Conservation (phyloP, 2,888 invertebrate species). For the Keiferia lycopersicella region DNA sequence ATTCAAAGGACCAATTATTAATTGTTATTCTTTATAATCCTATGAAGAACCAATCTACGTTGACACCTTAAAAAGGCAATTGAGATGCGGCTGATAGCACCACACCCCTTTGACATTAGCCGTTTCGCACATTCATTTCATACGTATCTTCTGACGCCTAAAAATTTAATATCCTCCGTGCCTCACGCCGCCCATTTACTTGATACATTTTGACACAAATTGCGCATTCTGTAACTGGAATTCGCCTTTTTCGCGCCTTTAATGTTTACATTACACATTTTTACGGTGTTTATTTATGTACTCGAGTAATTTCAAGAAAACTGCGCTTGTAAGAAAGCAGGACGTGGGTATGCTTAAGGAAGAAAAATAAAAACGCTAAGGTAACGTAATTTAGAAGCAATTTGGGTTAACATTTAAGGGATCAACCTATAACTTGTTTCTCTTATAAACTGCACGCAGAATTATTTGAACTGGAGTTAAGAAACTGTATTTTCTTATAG, state of each 20-base stretch:
- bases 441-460: too few species aligned
- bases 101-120: constrained; percentile 11
- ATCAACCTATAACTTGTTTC: too few species aligned
- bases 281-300: not conserved
- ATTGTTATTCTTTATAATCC: too few species aligned
- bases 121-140: not conserved
- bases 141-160: constrained; percentile 37
- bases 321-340: not conserved
- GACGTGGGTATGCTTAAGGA: too few species aligned
- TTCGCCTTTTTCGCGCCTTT: constrained; percentile 32
- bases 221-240: constrained; percentile 46
- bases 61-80: not conserved
- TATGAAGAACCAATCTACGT: too few species aligned
- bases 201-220: constrained; percentile 65
- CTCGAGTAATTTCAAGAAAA: not conserved
- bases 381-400: too few species aligned
- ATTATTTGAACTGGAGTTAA: too few species aligned
- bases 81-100: not conserved
- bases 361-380: too few species aligned
- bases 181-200: constrained; percentile 44
- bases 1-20: too few species aligned
- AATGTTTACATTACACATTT: constrained; percentile 17
- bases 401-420: too few species aligned
- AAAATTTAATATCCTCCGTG: constrained; percentile 53
- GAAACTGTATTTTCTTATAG: too few species aligned